A percentile compares a stretch with the other conserved stretches of the same genome.
Conservation (phyloP, 2,113 vertebrate species). For the Corvus moneduloides region DNA sequence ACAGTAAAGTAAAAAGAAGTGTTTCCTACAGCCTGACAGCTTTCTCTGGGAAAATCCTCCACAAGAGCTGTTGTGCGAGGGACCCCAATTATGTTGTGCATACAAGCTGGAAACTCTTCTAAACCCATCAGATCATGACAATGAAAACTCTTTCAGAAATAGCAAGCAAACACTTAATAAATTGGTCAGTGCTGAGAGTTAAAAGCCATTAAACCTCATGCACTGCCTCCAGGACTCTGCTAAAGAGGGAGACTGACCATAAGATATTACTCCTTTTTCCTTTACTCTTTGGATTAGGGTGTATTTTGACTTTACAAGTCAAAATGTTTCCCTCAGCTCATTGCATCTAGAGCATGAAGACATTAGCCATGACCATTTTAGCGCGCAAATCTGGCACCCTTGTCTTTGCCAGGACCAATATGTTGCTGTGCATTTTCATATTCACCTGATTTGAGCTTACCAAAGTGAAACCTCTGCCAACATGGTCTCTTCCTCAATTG, state of each 20-base stretch:
- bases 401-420: neutral
- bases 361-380: neutral
- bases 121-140: neutral
- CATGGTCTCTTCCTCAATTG: accelerated
- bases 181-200: neutral
- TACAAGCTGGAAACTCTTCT: neutral
- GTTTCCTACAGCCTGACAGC: neutral
- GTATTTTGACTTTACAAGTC: neutral
- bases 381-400: neutral
- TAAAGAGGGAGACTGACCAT: neutral
- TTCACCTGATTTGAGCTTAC: neutral
- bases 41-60: neutral
- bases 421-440: neutral
- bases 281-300: neutral
- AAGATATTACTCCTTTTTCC: neutral
- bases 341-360: neutral
- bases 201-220: neutral
- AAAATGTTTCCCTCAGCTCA: neutral
- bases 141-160: neutral
- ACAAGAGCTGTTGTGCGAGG: neutral
- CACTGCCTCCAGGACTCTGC: neutral
- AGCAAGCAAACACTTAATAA: neutral
- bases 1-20: neutral
- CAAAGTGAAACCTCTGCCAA: accelerated
- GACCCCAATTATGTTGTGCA: neutral